Evolutionary conservation across 2,888 invertebrate species (phyloP).

Genomic region (Hydroisotoma schaefferi): DNA sequence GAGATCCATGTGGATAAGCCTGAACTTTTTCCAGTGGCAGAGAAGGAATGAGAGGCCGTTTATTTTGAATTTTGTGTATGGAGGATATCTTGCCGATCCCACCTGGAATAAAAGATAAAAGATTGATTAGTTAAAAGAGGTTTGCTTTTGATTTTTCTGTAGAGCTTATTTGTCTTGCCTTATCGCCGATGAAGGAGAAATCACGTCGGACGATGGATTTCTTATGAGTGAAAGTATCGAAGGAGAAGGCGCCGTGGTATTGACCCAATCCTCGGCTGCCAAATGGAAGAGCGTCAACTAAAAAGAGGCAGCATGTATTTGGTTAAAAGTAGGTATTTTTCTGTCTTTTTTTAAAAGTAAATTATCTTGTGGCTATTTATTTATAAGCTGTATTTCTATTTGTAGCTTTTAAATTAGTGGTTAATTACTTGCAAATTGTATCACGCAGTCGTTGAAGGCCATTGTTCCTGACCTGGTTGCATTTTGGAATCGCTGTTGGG

Average conservation of each 20-base stretch:
- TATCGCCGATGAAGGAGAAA: conserved; percentile 36
- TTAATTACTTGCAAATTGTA: background rate
- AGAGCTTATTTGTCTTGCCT: background rate
- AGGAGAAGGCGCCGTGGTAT: conserved; percentile 86
- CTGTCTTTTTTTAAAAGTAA: background rate
- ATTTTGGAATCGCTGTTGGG: conserved; percentile 13
- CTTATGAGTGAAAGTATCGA: conserved; percentile 62
- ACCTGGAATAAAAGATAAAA: conserved; percentile 5
- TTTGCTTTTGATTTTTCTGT: background rate
- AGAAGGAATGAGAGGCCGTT: conserved; percentile 56
- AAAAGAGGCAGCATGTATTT: background rate
- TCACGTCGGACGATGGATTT: conserved; percentile 31
- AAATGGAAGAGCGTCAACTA: conserved; percentile 89
- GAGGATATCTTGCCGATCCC: conserved; percentile 38
- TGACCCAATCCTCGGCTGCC: conserved; percentile 94
- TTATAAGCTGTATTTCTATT: too few species aligned
- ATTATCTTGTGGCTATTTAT: too few species aligned
- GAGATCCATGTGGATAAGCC: conserved; percentile 36
- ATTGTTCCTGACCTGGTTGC: conserved; percentile 30
- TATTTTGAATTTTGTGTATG: conserved; percentile 37
- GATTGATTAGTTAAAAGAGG: background rate
- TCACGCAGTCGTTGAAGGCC: conserved; percentile 33
- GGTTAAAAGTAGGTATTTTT: background rate
- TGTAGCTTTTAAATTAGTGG: background rate
- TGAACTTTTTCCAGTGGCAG: conserved; percentile 49